Conservation (phyloP, 1,140 invertebrate species). For the Conus betulinus region DNA sequence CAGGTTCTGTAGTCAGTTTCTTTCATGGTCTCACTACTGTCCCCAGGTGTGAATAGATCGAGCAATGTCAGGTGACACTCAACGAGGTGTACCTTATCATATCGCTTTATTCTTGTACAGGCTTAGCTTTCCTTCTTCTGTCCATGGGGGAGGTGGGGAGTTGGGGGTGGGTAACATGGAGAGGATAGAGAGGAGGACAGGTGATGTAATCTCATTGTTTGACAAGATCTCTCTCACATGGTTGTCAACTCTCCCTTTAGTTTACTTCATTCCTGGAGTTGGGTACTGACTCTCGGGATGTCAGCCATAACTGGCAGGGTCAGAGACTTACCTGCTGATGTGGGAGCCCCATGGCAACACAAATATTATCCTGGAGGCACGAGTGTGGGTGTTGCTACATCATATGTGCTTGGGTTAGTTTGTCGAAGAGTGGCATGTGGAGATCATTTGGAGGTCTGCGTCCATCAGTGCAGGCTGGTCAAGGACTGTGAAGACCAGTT, state of each 20-base stretch:
- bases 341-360: not conserved
- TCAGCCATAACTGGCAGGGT: not conserved
- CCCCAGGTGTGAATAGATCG: not conserved
- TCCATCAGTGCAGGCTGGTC: no score
- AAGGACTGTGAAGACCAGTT: no score
- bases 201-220: not conserved
- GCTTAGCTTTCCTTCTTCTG: not conserved
- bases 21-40: not conserved
- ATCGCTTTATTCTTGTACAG: not conserved
- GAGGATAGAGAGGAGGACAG: not conserved
- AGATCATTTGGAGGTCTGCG: no score
- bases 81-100: no score
- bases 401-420: no score
- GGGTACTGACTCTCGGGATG: not conserved
- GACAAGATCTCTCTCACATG: not conserved
- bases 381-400: no score
- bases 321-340: not conserved
- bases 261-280: not conserved
- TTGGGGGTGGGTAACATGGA: not conserved
- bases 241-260: not conserved
- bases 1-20: not conserved
- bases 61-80: not conserved
- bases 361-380: no score
- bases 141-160: not conserved
- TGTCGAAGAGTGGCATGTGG: no score